Evolutionary conservation across 2,888 invertebrate genomes (phyloP), one percentile per base, ranked within the genome.

Genomic region (Autographa pulchrina): DNA sequence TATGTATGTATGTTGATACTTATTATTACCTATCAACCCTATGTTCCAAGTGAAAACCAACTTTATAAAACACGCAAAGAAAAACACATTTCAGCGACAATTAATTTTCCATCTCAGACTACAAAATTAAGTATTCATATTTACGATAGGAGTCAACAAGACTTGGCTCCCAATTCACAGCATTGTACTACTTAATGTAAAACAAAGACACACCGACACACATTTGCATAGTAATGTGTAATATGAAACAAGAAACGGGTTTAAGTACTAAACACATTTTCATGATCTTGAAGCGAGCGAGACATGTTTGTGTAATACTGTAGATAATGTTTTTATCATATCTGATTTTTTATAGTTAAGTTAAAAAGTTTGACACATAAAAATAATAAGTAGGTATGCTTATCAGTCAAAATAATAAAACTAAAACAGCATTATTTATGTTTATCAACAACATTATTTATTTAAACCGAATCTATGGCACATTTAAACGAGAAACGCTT

Each of bases 171-270:
- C 59, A 25, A 54, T 56, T 65, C 18, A 52, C 32, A 56, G 14
- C 35, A 41, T 65, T 62, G 59, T 60, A 11, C 59, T 65, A 41
- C 56, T 70, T 75, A 62, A 25, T n/a, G 25, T 13, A 6, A 60
- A 62, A 70, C 80, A 68, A 64, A 56, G 76, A 80, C 59, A 61
- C 41, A 60, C 20, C 18, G 43, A 65, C 56, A 56, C 35, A 48
- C 31, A 75, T 76, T 80, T 65, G 35, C 41, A 52, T 76, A 76
- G 65, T 69, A 63, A 65, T 61, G 67, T 48, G 54, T 20, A 56
- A 56, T 38, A 52, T 16, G 25, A n/a, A 11, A 38, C 54, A 56
- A 43, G 58, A 62, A 7, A 61, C 52, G 18, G 16, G 25, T 31
- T 31, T 4, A 38, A 38, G 35, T 14, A 38, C 38, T 54, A 6